These are phyloP conservation scores for Bellardia bayeri DNA, from an alignment of 2,888 invertebrate species.

Conservation along the genomic window DNA sequence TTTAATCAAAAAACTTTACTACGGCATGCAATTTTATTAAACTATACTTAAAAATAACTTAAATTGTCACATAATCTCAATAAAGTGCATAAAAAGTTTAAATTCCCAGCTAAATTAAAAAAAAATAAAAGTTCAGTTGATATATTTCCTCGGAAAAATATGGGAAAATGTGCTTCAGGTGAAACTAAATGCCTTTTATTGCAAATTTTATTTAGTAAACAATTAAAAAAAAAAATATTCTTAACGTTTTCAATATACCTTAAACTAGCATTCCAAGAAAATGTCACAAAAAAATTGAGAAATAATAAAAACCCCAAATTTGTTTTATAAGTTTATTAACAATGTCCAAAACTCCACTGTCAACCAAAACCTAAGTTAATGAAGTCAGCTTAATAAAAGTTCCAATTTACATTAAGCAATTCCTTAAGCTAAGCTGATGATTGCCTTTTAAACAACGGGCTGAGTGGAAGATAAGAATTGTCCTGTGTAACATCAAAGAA, in stretches of 20 bases:
- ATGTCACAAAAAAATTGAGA: neutral
- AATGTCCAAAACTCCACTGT: neutral
- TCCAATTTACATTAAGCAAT: no score
- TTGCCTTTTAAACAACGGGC: no score
- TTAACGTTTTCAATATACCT: no score
- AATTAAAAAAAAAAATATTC: no score
- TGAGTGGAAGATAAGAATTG: no score
- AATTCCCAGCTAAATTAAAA: neutral
- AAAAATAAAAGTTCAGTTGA: no score
- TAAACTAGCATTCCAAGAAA: neutral
- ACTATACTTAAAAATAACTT: neutral
- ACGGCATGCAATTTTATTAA: conserved; percentile 47
- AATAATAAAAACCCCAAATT: neutral
- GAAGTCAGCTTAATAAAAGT: neutral
- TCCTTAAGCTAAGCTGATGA: no score
- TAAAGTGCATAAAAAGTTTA: conserved; percentile 57
- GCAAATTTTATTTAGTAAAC: no score
- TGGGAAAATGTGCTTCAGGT: no score
- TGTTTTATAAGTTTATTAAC: conserved; percentile 27
- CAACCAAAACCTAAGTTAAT: neutral
- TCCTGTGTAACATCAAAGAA: no score
- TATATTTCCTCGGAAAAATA: no score
- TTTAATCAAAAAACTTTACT: conserved; percentile 30
- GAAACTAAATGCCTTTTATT: no score
- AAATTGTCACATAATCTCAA: neutral